Percentiles rank a stretch among this genome's conserved stretches.
Conservation (phyloP, 1,140 invertebrate species). For the Pseudachorutes palmiensis region DNA sequence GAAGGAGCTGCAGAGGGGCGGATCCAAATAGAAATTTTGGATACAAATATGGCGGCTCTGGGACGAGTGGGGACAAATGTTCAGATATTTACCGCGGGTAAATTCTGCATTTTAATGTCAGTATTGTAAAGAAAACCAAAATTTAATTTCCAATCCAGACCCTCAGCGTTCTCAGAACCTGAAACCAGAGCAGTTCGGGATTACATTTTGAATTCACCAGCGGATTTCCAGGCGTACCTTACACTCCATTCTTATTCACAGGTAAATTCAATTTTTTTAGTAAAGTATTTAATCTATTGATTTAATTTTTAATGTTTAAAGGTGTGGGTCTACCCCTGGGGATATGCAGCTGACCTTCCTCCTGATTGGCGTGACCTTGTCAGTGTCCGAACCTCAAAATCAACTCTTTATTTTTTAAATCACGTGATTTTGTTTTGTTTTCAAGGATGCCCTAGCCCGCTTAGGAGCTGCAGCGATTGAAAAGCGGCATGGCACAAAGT, state of each 20-base stretch:
- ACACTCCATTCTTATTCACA: constrained; percentile 22
- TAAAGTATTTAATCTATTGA: neutral
- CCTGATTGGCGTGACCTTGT: constrained; percentile 42
- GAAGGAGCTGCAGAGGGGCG: constrained; percentile 19
- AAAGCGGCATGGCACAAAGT: constrained; percentile 9
- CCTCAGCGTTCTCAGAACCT: constrained; percentile 18
- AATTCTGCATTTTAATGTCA: no score
- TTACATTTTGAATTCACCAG: constrained; percentile 9
- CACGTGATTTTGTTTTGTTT: neutral
- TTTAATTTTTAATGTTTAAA: neutral
- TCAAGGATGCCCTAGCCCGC: constrained; percentile 26
- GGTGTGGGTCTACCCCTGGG: constrained; percentile 52
- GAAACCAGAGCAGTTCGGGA: constrained; percentile 21
- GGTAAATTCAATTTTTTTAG: constrained; percentile 11
- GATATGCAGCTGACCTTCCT: constrained; percentile 49
- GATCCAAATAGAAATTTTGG: constrained; percentile 28
- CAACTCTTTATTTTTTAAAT: neutral
- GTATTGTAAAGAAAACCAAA: neutral
- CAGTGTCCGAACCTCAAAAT: neutral
- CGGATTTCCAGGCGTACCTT: constrained; percentile 12
- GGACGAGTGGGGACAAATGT: constrained; percentile 16
- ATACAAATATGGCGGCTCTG: constrained; percentile 8
- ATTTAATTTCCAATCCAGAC: neutral
- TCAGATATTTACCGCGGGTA: constrained; percentile 15
- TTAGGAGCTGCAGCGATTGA: constrained; percentile 6